A percentile compares a stretch with the other conserved stretches of the same genome.
phyloP scores from a whole-genome alignment of 92 coral and sea anemone genomes.

The Zoanthus sansibaricus region DNA sequence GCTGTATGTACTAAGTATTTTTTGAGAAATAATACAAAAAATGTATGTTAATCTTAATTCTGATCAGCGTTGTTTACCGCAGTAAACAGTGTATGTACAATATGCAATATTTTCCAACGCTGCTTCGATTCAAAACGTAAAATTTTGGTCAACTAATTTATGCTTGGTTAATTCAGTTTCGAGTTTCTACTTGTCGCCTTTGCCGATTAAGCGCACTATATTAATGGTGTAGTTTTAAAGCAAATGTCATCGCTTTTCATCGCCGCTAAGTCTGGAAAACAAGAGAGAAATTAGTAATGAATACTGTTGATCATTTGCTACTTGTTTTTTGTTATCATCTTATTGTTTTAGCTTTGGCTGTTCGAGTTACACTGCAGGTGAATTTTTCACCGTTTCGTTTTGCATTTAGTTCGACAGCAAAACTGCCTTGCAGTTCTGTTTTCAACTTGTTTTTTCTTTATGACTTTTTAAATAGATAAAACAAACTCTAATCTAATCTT shows the following conservation, averaged over 20 bases:
- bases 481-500: neutral
- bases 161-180: neutral
- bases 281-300: neutral
- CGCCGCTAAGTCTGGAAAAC: neutral
- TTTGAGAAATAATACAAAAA: neutral
- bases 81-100: neutral
- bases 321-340: neutral
- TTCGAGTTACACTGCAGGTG: neutral
- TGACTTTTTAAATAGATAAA: neutral
- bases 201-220: neutral
- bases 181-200: neutral
- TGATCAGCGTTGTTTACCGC: neutral
- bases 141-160: neutral
- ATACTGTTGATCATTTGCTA: neutral
- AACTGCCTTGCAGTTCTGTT: neutral
- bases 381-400: neutral
- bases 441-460: neutral
- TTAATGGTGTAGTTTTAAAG: neutral
- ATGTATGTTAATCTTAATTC: neutral
- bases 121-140: neutral
- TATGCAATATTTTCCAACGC: neutral
- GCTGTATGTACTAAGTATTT: neutral
- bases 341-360: neutral
- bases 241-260: neutral
- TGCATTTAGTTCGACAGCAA: neutral